Conservation (phyloP, 1,140 invertebrate genomes). For the Rhyacophila brunnea region DNA sequence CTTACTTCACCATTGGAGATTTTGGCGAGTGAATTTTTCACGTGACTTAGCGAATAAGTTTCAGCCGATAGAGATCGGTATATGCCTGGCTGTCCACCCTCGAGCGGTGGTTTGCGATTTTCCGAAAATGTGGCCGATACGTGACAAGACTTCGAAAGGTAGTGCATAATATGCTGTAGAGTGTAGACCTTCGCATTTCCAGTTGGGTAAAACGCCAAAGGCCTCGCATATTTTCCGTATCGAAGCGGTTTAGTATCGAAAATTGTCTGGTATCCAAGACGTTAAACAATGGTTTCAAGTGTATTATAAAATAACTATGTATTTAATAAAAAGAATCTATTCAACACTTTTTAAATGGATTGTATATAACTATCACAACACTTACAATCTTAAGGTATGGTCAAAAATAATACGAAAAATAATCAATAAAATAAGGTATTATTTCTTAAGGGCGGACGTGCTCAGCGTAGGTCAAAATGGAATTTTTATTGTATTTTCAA, state of each 20-base stretch:
- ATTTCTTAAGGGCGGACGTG: no score
- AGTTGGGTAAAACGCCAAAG: conserved; percentile 40
- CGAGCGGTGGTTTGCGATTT: conserved; percentile 19
- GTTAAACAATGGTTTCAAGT: no score
- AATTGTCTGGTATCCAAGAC: no score
- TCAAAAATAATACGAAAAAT: neutral
- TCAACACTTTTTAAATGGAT: neutral
- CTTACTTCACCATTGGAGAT: conserved; percentile 14
- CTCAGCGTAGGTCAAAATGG: no score
- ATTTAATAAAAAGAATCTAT: no score
- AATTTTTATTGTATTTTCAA: no score
- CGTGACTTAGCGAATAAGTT: no score
- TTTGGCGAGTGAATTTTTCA: no score
- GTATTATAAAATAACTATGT: no score
- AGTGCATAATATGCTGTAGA: conserved; percentile 4
- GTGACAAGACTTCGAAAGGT: conserved; percentile 28
- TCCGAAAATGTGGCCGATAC: conserved; percentile 39
- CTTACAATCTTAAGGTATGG: neutral
- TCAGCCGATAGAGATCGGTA: no score
- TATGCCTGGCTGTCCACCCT: conserved; percentile 38
- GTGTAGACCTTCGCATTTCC: conserved; percentile 7
- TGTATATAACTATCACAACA: neutral
- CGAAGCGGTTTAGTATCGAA: conserved; percentile 32
- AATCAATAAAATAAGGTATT: no score
- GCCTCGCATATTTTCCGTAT: conserved; percentile 40